Evolutionary conservation across 2,888 invertebrate species (phyloP).

Genomic region (Quadriops clusia): DNA sequence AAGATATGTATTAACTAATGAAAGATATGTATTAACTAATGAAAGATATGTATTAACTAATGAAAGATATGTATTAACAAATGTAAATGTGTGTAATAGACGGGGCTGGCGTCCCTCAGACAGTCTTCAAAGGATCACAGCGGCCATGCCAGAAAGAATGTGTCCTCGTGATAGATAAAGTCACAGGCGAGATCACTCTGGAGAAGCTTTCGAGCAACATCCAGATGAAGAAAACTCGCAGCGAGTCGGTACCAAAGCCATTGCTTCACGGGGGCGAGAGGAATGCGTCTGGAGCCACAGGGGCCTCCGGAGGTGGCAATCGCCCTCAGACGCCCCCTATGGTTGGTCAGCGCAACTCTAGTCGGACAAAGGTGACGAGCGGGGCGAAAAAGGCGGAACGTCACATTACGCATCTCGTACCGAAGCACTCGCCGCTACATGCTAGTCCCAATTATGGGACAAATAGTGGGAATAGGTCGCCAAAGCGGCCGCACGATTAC

Average conservation of each 20-base stretch:
- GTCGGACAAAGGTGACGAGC: conserved; percentile 34
- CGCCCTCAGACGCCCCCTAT: conserved; percentile 30
- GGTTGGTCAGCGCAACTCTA: conserved; percentile 31
- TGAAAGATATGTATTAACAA: too few species aligned
- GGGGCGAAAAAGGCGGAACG: conserved; percentile 30
- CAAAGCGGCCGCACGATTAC: conserved; percentile 29
- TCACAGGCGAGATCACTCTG: conserved; percentile 85
- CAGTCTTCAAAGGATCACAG: conserved; percentile 91
- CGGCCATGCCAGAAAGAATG: conserved; percentile 89
- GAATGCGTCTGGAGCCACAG: conserved; percentile 4
- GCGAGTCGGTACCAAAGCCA: conserved; percentile 30
- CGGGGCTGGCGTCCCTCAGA: conserved; percentile 81
- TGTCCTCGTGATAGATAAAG: conserved; percentile 84
- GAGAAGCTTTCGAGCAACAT: conserved; percentile 87
- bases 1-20: too few species aligned
- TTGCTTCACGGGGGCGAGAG: conserved; percentile 22
- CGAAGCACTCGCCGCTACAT: conserved; percentile 47
- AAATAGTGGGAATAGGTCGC: conserved; percentile 30
- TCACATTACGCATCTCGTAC: conserved; percentile 38
- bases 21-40: too few species aligned
- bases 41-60: too few species aligned
- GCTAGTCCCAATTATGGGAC: conserved; percentile 41
- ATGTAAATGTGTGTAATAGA: too few species aligned
- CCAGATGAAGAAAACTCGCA: conserved; percentile 86
- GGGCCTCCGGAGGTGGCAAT: conserved; percentile 3